A percentile compares a stretch with the other conserved stretches of the same genome.
Evolutionary conservation across 1,140 invertebrate genomes (phyloP).

Genomic region (Drosophila nannoptera): DNA sequence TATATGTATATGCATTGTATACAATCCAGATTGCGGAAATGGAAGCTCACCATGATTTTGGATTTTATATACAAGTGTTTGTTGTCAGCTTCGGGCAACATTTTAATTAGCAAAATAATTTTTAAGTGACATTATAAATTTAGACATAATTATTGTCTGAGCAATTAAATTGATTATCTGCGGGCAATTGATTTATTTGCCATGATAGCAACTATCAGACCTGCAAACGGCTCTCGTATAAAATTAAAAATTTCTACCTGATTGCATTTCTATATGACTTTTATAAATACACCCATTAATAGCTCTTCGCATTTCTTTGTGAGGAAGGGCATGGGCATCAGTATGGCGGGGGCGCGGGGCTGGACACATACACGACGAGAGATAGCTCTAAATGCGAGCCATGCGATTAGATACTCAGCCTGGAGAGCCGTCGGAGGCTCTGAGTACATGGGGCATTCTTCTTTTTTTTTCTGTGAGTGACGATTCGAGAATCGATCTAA

Average conservation of each 20-base stretch:
- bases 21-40: conserved; percentile 36
- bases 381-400: conserved; percentile 48
- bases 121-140: conserved; percentile 75
- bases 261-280: conserved; percentile 30
- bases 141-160: conserved; percentile 75
- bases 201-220: conserved; percentile 44
- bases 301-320: not conserved
- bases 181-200: conserved; percentile 67
- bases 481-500: too few species aligned
- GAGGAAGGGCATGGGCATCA: not conserved
- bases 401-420: conserved; percentile 51
- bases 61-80: conserved; percentile 48
- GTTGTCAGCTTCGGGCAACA: conserved; percentile 46
- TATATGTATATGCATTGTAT: too few species aligned
- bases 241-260: conserved; percentile 35
- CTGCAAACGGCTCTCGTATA: conserved; percentile 26
- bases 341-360: too few species aligned
- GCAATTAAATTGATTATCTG: conserved; percentile 73
- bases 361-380: conserved; percentile 15
- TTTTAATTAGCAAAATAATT: conserved; percentile 77
- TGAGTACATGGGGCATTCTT: conserved; percentile 13
- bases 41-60: conserved; percentile 49
- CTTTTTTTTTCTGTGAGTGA: too few species aligned
- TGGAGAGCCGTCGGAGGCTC: not conserved
- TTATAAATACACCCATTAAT: conserved; percentile 42